Evolutionary conservation across 2,888 invertebrate species (phyloP), one percentile per base, ranked within the genome.

Genomic region (Drosophila anomalata): DNA sequence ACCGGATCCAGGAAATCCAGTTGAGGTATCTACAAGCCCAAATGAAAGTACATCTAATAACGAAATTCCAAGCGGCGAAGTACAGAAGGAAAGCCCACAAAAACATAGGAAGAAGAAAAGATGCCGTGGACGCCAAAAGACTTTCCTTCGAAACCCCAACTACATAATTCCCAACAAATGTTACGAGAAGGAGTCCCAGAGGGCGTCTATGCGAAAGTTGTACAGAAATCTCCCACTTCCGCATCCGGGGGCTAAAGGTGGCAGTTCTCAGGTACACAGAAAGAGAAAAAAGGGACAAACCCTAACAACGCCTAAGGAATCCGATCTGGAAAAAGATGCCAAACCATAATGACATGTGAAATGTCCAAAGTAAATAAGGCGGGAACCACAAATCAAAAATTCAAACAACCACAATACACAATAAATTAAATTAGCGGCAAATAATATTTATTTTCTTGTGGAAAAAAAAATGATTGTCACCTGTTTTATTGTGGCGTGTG

Each of bases 401-500:
- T 57, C 63, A 80, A 86, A 85, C 73, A 79, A 72, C 61, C 48
- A 73, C 41, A 71, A 42, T 75, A 20, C 60, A 77, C 76, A 62
- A 77, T 73, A 68, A 50, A 82, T 83, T 80, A n/a, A 82, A 82
- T 82, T 81, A 82, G 77, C 84, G 48, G 39, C 59, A 68, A 44
- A 56, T 69, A 29, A 52, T 56, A 42, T 67, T 60, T 50, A 41
- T 48, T 75, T 58, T 70, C 68, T 48, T 62, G 48, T 52, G 22
- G 39, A 9, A 47, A 62, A 69, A 58, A 50, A 66, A 41, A 31
- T 66, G 62, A 59, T 77, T 79, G 73, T 76, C 76, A 76, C 71
- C 79, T 73, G 68, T 66, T 75, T 62, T 50, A 39, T 39, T 63
- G 42, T 12, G 61, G 51, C 47, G 36, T 62, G 48, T 48, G 52